These are phyloP conservation scores for Hestina assimilis DNA, from an alignment of 1,140 invertebrate species.

Conservation along the genomic window DNA sequence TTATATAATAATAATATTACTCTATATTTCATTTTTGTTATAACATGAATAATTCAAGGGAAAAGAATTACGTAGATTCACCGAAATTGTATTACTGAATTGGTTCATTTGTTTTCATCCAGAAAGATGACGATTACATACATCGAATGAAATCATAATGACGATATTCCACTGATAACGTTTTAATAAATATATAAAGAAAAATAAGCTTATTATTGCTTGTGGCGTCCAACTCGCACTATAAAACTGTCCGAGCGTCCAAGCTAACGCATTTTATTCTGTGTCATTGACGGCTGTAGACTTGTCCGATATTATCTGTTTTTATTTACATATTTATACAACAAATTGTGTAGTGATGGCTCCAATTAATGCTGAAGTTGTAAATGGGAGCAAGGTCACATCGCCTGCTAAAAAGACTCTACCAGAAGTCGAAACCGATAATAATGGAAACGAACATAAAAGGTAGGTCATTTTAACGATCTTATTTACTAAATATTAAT, in stretches of 20 bases:
- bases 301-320: constrained; percentile 27
- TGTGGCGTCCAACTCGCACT: constrained; percentile 5
- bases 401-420: constrained; percentile 46
- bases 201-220: constrained; percentile 13
- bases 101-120: constrained; percentile 24
- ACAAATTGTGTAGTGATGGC: constrained; percentile 56
- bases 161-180: constrained; percentile 19
- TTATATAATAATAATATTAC: no score
- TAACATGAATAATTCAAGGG: no score
- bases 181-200: constrained; percentile 23
- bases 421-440: constrained; percentile 61
- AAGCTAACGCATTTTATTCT: constrained; percentile 50
- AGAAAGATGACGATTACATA: constrained; percentile 12
- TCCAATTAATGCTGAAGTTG: constrained; percentile 53
- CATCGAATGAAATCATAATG: constrained; percentile 9
- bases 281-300: constrained; percentile 52
- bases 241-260: constrained; percentile 48
- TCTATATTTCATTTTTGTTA: no score
- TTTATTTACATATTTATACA: constrained; percentile 31
- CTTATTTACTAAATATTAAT: neutral
- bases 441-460: constrained; percentile 48
- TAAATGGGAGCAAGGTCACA: constrained; percentile 47
- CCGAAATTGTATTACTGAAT: constrained; percentile 4
- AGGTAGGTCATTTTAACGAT: no score
- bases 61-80: no score